A percentile compares a stretch with the other conserved stretches of the same genome.
phyloP scores from a whole-genome alignment of 1,140 invertebrate genomes.

The Heterodera schachtii region DNA sequence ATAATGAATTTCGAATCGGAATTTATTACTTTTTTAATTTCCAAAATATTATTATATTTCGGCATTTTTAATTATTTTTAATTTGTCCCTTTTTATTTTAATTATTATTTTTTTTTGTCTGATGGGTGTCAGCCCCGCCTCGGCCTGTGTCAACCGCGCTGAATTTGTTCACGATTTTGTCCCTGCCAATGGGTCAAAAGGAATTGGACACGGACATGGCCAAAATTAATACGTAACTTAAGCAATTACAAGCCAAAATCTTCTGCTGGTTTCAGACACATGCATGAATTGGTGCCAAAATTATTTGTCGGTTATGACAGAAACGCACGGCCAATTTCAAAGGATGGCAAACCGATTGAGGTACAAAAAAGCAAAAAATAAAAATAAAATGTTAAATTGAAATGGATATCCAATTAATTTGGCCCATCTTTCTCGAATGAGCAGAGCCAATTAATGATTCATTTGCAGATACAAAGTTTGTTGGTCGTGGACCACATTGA shows the following conservation, averaged over 20 bases:
- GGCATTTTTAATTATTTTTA: no score
- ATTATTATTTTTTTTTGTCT: background rate
- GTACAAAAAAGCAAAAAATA: background rate
- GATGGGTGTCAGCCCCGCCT: slow-evolving; percentile 18
- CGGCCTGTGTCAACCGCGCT: slow-evolving; percentile 23
- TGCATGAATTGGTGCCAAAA: slow-evolving; percentile 27
- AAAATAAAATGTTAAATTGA: no score
- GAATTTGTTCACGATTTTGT: slow-evolving; percentile 29
- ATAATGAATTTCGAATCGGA: no score
- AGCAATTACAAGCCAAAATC: background rate
- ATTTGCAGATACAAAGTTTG: slow-evolving; percentile 19
- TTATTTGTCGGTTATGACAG: slow-evolving; percentile 18
- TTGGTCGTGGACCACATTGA: slow-evolving; percentile 30
- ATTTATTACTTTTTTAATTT: no score
- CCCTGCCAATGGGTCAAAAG: slow-evolving; percentile 5
- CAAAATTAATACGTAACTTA: slow-evolving; percentile 12
- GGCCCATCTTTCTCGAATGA: no score
- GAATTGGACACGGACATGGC: slow-evolving; percentile 22
- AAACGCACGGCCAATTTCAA: background rate
- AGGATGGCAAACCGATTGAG: slow-evolving; percentile 15
- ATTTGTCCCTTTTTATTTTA: no score
- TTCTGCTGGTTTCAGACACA: background rate
- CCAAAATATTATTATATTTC: no score
- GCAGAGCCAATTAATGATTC: no score
- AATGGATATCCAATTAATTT: no score